Evolutionary conservation across 2,888 invertebrate species (phyloP).

Genomic region (Cantharis rufa): DNA sequence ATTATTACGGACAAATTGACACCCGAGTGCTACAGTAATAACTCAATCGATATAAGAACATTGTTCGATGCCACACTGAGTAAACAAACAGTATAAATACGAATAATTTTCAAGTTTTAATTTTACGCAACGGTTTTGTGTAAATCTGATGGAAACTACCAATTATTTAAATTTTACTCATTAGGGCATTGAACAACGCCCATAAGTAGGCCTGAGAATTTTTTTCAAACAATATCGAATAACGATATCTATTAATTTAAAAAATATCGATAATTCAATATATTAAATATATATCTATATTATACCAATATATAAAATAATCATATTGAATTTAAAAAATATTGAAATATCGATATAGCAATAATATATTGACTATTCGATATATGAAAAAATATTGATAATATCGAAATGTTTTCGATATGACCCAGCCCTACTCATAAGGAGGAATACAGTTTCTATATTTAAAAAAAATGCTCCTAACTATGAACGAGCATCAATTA

Average conservation of each 20-base stretch:
- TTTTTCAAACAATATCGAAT: background rate
- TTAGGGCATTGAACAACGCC: background rate
- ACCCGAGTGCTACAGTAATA: background rate
- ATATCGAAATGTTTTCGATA: background rate
- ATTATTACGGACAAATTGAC: background rate
- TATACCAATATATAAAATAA: no score
- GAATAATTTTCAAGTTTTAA: no score
- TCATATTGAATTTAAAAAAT: background rate
- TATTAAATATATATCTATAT: no score
- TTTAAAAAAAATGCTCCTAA: background rate
- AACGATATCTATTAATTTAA: no score
- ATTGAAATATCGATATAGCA: background rate
- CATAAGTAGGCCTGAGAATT: background rate
- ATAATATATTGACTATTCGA: background rate
- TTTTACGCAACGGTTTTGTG: no score
- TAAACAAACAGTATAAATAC: no score
- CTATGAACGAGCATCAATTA: conserved; percentile 4
- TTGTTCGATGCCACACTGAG: background rate
- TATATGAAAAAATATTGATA: background rate
- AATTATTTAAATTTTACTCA: background rate
- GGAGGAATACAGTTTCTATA: background rate
- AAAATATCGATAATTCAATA: no score
- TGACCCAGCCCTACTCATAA: background rate
- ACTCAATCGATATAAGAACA: background rate
- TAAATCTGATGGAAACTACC: no score